These are phyloP conservation scores for Amiota minor DNA, from an alignment of 2,888 invertebrate genomes.

Conservation along the genomic window DNA sequence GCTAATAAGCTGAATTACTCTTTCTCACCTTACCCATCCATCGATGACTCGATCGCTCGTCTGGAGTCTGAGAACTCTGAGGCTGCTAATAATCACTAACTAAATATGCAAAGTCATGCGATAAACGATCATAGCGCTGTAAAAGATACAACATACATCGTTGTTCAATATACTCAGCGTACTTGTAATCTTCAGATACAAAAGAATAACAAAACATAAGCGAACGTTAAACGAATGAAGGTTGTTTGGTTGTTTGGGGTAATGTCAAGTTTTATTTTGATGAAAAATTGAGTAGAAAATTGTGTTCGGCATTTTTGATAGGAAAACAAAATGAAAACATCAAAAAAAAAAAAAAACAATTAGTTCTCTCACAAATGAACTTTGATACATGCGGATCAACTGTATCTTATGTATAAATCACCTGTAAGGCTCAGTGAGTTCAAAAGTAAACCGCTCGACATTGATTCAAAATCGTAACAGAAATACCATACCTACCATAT, in stretches of 20 bases:
- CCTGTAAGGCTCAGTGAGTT: neutral
- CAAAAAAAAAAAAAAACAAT: conserved; percentile 18
- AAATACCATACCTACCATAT: neutral
- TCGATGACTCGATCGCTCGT: neutral
- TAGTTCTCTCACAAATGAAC: conserved; percentile 12
- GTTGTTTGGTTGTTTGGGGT: conserved; percentile 17
- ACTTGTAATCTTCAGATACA: conserved; percentile 7
- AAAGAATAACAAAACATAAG: neutral
- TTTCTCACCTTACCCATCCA: conserved; percentile 16
- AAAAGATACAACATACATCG: conserved; percentile 51
- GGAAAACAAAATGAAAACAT: conserved; percentile 15
- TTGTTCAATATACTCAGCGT: conserved; percentile 5
- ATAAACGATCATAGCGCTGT: conserved; percentile 62
- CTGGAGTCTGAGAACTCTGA: conserved; percentile 38
- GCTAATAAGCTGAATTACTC: conserved; percentile 43
- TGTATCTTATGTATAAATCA: neutral
- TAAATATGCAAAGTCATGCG: conserved; percentile 71
- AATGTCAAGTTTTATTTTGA: conserved; percentile 8
- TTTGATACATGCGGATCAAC: neutral
- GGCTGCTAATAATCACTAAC: conserved; percentile 62
- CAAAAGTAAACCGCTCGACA: conserved; percentile 13
- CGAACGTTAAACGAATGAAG: neutral
- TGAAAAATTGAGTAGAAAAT: conserved; percentile 61
- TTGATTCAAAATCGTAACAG: neutral
- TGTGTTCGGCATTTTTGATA: conserved; percentile 42